These are phyloP conservation scores for Siniperca scherzeri DNA, from an alignment of 2,797 vertebrate species.

Conservation along the genomic window DNA sequence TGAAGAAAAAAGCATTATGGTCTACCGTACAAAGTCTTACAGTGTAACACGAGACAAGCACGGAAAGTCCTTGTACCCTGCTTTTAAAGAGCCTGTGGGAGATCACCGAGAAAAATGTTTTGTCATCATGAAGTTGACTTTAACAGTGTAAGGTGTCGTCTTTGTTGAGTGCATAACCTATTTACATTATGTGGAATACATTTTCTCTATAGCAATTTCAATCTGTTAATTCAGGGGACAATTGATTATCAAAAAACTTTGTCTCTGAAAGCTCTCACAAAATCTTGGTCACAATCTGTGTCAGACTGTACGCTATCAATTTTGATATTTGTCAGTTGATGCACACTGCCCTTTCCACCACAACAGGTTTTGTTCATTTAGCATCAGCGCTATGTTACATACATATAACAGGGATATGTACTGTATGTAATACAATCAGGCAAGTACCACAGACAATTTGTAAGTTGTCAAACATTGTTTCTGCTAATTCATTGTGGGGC, in stretches of 20 bases:
- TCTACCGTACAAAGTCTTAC: slow-evolving; percentile 15
- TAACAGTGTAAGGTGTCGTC: neutral
- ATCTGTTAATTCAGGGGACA: neutral
- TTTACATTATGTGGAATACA: neutral
- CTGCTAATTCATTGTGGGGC: neutral
- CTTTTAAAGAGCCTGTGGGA: slow-evolving; percentile 4
- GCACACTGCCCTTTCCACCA: neutral
- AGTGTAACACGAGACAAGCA: slow-evolving; percentile 38
- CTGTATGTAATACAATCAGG: neutral
- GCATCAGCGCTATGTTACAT: neutral
- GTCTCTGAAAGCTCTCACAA: too few species aligned
- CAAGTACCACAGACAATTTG: too few species aligned
- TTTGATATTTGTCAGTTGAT: neutral
- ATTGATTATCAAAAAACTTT: neutral
- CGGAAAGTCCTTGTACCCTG: slow-evolving; percentile 14
- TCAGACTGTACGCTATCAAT: neutral
- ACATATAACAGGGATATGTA: neutral
- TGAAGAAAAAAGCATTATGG: slow-evolving; percentile 22
- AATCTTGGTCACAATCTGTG: too few species aligned
- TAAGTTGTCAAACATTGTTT: too few species aligned
- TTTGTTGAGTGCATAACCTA: slow-evolving; percentile 6
- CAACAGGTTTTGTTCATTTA: neutral
- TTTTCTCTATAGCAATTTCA: neutral
- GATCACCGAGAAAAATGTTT: neutral
- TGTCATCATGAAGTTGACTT: slow-evolving; percentile 7